phyloP scores from a whole-genome alignment of 92 coral and sea anemone species.

The Hydrozoanthus gracilis region DNA sequence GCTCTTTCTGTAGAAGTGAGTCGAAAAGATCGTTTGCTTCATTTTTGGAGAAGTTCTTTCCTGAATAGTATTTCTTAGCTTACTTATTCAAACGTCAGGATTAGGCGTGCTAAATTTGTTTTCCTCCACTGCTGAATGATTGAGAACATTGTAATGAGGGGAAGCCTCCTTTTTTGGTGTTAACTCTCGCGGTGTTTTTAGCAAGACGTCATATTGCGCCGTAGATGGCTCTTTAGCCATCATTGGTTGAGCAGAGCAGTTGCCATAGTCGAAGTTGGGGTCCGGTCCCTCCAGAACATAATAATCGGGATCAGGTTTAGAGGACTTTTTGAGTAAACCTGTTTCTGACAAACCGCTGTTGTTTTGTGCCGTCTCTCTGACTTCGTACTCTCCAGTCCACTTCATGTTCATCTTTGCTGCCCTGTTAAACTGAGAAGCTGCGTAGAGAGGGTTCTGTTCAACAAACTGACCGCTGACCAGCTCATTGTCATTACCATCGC shows the following conservation, averaged over 20 bases:
- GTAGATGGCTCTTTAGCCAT: neutral
- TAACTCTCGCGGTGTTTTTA: neutral
- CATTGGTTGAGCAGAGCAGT: neutral
- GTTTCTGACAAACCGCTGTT: neutral
- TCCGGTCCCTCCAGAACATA: slow-evolving; percentile 2
- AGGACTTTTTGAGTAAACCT: neutral
- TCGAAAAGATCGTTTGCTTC: too few relatives aligned
- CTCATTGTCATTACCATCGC: neutral
- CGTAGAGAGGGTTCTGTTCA: neutral
- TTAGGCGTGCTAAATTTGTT: neutral
- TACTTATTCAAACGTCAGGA: too few relatives aligned
- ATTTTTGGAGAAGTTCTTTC: too few relatives aligned
- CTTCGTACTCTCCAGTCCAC: neutral
- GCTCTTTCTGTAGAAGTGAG: too few relatives aligned
- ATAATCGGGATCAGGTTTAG: neutral
- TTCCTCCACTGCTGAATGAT: neutral
- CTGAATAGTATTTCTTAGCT: too few relatives aligned
- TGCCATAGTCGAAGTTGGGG: neutral
- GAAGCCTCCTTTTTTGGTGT: neutral
- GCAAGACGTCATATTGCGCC: neutral
- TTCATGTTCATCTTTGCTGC: neutral
- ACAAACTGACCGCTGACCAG: neutral
- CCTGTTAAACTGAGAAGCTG: neutral
- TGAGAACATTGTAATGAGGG: neutral
- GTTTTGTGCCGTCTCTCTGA: neutral